phyloP scores from a whole-genome alignment of 2,888 invertebrate genomes.

The Heliconius sara region DNA sequence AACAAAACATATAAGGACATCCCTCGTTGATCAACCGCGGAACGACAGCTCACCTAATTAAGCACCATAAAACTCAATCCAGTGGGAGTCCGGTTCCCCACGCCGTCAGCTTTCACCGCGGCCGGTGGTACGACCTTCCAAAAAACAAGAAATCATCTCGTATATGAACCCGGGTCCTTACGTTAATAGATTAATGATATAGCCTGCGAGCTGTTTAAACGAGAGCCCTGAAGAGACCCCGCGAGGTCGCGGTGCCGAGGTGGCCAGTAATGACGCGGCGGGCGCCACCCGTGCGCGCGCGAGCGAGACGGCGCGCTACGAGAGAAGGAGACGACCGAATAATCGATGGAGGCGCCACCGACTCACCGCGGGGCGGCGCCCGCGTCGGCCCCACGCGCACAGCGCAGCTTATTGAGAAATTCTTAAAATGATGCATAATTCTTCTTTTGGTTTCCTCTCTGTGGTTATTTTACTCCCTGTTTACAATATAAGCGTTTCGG shows the following conservation, averaged over 20 bases:
- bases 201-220: conserved; percentile 69
- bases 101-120: conserved; percentile 73
- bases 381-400: conserved; percentile 78
- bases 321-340: conserved; percentile 59
- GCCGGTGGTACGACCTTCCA: conserved; percentile 55
- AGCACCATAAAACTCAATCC: conserved; percentile 79
- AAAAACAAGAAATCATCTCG: conserved; percentile 69
- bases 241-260: conserved; percentile 59
- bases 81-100: conserved; percentile 58
- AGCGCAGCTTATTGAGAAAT: conserved; percentile 81
- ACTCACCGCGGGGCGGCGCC: conserved; percentile 76
- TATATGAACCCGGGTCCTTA: conserved; percentile 69
- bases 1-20: conserved; percentile 71
- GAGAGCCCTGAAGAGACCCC: conserved; percentile 61
- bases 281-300: conserved; percentile 67
- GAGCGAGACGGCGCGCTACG: conserved; percentile 59
- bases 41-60: conserved; percentile 79
- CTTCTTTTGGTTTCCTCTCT: conserved; percentile 76
- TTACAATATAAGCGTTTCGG: conserved; percentile 82
- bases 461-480: conserved; percentile 79
- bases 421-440: conserved; percentile 80
- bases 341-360: conserved; percentile 77
- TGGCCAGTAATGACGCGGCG: conserved; percentile 62
- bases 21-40: conserved; percentile 54
- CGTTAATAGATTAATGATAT: conserved; percentile 83